A percentile compares a stretch with the other conserved stretches of the same genome.
These are phyloP conservation scores for Euplagia quadripunctaria DNA, from an alignment of 2,888 invertebrate species.

Conservation along the genomic window DNA sequence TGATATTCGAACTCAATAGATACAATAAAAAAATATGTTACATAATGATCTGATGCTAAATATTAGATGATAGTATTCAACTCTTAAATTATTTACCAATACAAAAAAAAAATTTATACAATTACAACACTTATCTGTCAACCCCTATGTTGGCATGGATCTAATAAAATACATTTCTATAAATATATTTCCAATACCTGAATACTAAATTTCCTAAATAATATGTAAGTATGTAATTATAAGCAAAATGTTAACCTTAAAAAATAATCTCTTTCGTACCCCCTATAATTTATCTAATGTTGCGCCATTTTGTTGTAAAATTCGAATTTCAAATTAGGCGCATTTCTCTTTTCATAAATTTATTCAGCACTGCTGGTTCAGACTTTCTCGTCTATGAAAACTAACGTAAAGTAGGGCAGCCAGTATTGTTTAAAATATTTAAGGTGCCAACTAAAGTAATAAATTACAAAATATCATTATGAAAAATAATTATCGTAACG, in stretches of 20 bases:
- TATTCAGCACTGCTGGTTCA: background rate
- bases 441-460: background rate
- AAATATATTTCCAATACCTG: constrained; percentile 42
- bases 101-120: constrained; percentile 32
- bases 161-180: constrained; percentile 43
- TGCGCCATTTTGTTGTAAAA: constrained; percentile 33
- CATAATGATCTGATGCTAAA: constrained; percentile 37
- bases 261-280: constrained; percentile 29
- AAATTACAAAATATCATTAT: background rate
- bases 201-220: constrained; percentile 32
- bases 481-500: background rate
- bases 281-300: constrained; percentile 25
- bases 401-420: background rate
- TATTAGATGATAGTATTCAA: constrained; percentile 17
- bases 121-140: constrained; percentile 44
- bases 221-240: constrained; percentile 11
- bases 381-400: background rate
- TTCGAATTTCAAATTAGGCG: background rate
- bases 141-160: constrained; percentile 35
- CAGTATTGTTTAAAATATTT: background rate
- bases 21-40: constrained; percentile 48
- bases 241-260: background rate
- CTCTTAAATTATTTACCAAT: constrained; percentile 32
- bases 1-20: constrained; percentile 53
- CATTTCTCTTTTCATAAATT: background rate